phyloP scores from a whole-genome alignment of 2,113 vertebrate species.

The Panthera tigris region DNA sequence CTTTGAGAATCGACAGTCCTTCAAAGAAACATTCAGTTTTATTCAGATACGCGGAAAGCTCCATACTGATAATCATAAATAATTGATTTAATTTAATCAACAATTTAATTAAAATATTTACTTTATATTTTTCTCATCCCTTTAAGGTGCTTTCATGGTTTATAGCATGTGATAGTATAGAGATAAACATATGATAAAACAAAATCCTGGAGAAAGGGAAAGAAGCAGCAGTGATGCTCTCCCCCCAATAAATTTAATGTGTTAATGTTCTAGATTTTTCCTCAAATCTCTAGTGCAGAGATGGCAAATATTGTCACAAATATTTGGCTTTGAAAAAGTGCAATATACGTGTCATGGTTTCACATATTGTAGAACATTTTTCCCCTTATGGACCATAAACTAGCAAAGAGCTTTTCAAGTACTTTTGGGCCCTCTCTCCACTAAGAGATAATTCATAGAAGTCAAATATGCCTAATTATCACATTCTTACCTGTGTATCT shows the following conservation, averaged over 20 bases:
- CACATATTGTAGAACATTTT: not conserved
- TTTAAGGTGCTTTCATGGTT: not conserved
- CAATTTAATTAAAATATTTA: not conserved
- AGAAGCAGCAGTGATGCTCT: fast-evolving
- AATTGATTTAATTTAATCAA: not conserved
- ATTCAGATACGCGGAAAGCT: not conserved
- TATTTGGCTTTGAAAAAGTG: not conserved
- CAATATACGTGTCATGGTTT: not conserved
- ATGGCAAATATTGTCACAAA: not conserved
- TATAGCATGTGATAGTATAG: not conserved
- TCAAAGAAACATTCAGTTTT: not conserved
- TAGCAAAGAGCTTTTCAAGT: not conserved
- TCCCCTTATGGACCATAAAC: not conserved
- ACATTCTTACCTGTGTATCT: conserved; percentile 79
- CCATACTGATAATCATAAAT: not conserved
- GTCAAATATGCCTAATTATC: not conserved
- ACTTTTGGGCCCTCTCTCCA: not conserved
- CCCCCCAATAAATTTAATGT: not conserved
- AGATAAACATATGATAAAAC: not conserved
- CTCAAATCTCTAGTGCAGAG: not conserved
- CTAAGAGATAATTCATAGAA: not conserved
- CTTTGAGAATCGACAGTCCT: not conserved
- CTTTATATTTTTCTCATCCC: not conserved
- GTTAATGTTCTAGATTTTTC: not conserved
- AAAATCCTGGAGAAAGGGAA: not conserved